Percentiles rank a stretch among this genome's conserved stretches.
phyloP scores from a whole-genome alignment of 2,797 vertebrate genomes.

The Macrochelys suwanniensis region DNA sequence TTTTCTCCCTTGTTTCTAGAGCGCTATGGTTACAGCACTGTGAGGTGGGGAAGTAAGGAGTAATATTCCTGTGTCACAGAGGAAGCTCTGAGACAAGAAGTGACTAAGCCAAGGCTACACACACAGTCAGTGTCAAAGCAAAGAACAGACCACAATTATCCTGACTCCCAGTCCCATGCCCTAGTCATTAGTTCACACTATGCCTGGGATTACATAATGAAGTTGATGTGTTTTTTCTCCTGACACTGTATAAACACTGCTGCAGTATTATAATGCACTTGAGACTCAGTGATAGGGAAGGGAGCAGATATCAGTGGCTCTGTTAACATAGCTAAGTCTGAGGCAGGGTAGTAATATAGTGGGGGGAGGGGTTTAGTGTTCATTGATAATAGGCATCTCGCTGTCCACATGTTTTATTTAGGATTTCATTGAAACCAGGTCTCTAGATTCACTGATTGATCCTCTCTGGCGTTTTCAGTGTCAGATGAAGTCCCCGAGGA shows the following conservation, averaged over 20 bases:
- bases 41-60: background rate
- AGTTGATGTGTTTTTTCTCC: background rate
- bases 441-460: background rate
- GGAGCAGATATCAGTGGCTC: background rate
- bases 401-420: background rate
- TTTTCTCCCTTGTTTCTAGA: background rate
- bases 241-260: background rate
- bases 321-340: background rate
- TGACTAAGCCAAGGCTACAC: background rate
- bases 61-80: background rate
- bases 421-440: background rate
- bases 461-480: background rate
- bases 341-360: background rate
- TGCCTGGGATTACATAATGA: background rate
- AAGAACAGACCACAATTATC: background rate
- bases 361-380: background rate
- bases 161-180: rapidly evolving
- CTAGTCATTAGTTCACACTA: rapidly evolving
- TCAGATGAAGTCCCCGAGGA: background rate
- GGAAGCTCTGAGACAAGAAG: background rate
- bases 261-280: background rate
- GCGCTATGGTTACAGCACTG: background rate
- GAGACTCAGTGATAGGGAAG: background rate
- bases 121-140: background rate
- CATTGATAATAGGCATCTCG: background rate